phyloP scores from a whole-genome alignment of 2,113 vertebrate genomes.

The Hirundichthys speculiger region DNA sequence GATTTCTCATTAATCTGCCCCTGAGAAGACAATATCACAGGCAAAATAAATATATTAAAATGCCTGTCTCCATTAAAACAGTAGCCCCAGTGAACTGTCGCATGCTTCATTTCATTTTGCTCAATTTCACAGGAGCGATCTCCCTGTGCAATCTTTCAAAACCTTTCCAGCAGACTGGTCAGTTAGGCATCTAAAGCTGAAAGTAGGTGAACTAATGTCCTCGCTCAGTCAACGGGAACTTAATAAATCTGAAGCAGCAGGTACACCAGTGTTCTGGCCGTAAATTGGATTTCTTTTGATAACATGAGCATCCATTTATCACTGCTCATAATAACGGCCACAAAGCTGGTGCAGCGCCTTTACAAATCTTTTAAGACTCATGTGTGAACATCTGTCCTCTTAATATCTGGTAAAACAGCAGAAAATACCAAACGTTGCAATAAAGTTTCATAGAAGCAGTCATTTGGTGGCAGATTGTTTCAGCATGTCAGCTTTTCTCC shows the following conservation, averaged over 20 bases:
- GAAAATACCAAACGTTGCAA: background rate
- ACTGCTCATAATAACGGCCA: conserved; percentile 14
- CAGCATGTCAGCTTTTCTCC: conserved; percentile 6
- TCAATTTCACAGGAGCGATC: conserved; percentile 59
- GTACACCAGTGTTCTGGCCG: conserved; percentile 7
- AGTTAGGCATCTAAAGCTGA: conserved; percentile 59
- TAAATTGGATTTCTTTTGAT: conserved; percentile 10
- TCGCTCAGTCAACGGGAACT: conserved; percentile 29
- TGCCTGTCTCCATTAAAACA: conserved; percentile 62
- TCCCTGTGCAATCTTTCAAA: conserved; percentile 66
- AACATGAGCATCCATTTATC: conserved; percentile 1
- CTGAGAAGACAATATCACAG: conserved; percentile 56
- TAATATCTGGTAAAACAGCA: background rate
- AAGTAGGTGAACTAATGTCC: conserved; percentile 55
- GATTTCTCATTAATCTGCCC: conserved; percentile 64
- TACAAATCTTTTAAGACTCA: background rate
- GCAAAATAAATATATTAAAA: conserved; percentile 72
- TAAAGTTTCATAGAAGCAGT: background rate
- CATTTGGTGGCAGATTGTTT: conserved; percentile 6
- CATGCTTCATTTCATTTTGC: conserved; percentile 67
- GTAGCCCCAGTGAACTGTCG: conserved; percentile 53
- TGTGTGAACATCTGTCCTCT: background rate
- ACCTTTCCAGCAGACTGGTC: conserved; percentile 62
- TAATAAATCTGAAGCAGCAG: conserved; percentile 39
- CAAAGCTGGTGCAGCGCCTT: background rate